Evolutionary conservation across 2,113 vertebrate genomes (phyloP).

Genomic region (Nerophis lumbriciformis): DNA sequence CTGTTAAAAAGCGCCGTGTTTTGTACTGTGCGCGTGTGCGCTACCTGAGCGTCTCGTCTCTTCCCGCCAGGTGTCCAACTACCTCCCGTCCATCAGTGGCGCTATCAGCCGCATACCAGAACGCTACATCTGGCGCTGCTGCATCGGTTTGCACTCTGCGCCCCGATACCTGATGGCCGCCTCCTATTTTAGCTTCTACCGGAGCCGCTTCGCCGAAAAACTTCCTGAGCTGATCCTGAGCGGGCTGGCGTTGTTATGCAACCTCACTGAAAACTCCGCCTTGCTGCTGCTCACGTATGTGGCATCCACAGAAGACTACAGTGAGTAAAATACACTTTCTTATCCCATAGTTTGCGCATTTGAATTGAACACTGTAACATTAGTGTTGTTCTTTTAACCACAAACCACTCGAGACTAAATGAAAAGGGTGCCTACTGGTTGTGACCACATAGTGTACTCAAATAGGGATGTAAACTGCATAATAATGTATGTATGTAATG

Average conservation of each 20-base stretch:
- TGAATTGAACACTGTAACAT: no score
- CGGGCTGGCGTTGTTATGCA: slow-evolving; percentile 70
- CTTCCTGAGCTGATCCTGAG: slow-evolving; percentile 71
- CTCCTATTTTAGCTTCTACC: slow-evolving; percentile 85
- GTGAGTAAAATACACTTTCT: slow-evolving; percentile 64
- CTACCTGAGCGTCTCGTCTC: neutral
- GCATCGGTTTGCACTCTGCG: slow-evolving; percentile 86
- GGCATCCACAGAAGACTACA: slow-evolving; percentile 83
- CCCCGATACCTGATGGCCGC: slow-evolving; percentile 81
- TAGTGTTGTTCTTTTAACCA: no score
- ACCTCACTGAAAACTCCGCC: slow-evolving; percentile 77
- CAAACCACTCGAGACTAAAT: no score
- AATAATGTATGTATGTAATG: no score
- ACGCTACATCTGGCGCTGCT: slow-evolving; percentile 90
- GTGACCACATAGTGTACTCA: no score
- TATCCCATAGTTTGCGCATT: no score
- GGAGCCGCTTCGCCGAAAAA: slow-evolving; percentile 57
- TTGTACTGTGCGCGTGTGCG: neutral
- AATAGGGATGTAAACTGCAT: no score
- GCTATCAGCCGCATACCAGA: slow-evolving; percentile 86
- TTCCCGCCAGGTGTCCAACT: slow-evolving; percentile 82
- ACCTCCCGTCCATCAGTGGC: slow-evolving; percentile 91
- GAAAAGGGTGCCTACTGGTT: no score
- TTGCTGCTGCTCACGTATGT: slow-evolving; percentile 90
- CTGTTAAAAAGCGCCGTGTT: neutral